Evolutionary conservation across 2,888 invertebrate species (phyloP).

Genomic region (Pomacea canaliculata): DNA sequence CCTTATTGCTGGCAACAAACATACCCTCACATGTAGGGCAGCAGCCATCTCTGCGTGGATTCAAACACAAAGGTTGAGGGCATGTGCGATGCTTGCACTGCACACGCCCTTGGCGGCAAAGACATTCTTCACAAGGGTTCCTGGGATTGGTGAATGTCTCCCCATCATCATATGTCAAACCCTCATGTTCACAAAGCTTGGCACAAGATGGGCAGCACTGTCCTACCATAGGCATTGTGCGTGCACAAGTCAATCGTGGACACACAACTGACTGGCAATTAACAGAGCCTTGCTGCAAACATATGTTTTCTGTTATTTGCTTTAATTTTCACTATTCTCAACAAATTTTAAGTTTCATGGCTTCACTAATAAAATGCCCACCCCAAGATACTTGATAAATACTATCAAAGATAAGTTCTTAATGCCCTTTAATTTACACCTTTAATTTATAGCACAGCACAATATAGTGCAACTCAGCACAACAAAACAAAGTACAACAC

Average conservation of each 20-base stretch:
- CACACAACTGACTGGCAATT: conserved; percentile 46
- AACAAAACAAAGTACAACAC: too few species aligned
- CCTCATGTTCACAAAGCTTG: conserved; percentile 42
- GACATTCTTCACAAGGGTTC: conserved; percentile 54
- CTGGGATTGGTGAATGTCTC: conserved; percentile 47
- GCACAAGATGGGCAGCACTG: conserved; percentile 58
- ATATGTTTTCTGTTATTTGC: too few species aligned
- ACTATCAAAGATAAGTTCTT: too few species aligned
- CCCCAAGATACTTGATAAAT: too few species aligned
- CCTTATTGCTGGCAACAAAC: background rate
- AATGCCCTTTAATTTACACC: too few species aligned
- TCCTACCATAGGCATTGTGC: conserved; percentile 47
- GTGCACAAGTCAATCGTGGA: conserved; percentile 45
- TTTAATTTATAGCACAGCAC: too few species aligned
- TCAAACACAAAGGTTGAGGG: conserved; percentile 46
- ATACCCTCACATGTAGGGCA: conserved; percentile 54
- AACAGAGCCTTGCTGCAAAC: conserved; percentile 44
- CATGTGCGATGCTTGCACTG: conserved; percentile 46
- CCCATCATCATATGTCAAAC: conserved; percentile 49
- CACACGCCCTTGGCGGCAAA: conserved; percentile 52
- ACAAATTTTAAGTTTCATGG: too few species aligned
- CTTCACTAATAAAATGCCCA: too few species aligned
- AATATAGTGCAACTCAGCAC: too few species aligned
- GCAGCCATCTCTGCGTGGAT: conserved; percentile 52
- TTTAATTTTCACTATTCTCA: too few species aligned